Conservation (phyloP, 92 coral and sea anemone genomes). For the Porites cylindrica region DNA sequence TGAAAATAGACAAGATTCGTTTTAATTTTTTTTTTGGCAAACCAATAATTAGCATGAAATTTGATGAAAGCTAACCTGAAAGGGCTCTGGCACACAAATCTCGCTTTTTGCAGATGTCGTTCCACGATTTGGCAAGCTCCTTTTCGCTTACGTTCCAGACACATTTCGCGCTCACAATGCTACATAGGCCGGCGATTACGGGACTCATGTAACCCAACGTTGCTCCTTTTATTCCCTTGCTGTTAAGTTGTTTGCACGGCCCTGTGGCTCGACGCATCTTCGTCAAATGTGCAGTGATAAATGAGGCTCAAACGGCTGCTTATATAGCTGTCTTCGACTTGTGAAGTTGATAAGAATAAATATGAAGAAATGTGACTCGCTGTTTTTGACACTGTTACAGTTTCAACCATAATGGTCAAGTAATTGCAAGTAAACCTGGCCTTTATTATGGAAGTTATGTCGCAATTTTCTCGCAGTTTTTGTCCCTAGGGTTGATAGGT, state of each 20-base stretch:
- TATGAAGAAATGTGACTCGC: no score
- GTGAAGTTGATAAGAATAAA: no score
- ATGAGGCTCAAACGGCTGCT: no score
- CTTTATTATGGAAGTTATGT: no score
- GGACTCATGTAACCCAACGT: neutral
- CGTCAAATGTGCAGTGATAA: neutral
- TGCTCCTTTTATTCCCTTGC: neutral
- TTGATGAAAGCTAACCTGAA: neutral
- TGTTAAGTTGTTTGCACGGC: conserved; percentile 8
- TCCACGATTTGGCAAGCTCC: neutral
- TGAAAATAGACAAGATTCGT: neutral
- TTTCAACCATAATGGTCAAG: no score
- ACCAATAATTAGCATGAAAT: neutral
- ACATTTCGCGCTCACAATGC: conserved; percentile 8
- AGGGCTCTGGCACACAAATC: neutral
- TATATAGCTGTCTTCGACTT: no score
- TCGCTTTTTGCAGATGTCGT: conserved; percentile 8
- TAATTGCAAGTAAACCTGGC: no score
- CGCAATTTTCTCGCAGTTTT: no score
- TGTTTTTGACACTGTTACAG: no score
- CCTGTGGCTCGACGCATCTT: neutral
- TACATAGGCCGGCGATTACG: neutral
- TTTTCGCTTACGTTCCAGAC: neutral
- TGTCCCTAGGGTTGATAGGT: no score
- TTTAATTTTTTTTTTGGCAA: neutral